A percentile compares a stretch with the other conserved stretches of the same genome.
Conservation (phyloP, 2,113 vertebrate species). For the Phocoena sinus region DNA sequence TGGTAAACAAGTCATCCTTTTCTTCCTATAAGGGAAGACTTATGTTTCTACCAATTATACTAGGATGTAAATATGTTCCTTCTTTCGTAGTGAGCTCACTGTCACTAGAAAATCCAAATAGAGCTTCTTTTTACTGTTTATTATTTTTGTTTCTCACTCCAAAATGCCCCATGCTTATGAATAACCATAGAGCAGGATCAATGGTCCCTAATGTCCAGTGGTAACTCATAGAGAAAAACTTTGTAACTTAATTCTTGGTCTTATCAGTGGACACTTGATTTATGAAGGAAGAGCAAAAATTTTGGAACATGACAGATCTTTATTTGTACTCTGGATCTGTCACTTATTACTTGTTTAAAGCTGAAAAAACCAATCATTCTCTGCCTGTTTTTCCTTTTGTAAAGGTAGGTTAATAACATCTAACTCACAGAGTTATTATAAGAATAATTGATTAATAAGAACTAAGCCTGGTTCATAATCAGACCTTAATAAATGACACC, state of each 20-base stretch:
- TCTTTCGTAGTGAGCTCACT: not conserved
- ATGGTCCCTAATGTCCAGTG: rapidly evolving
- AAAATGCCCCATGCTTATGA: not conserved
- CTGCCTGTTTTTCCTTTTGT: not conserved
- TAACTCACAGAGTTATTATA: not conserved
- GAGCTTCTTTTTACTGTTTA: not conserved
- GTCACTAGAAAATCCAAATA: not conserved
- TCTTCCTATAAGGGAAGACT: not conserved
- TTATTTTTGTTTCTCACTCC: not conserved
- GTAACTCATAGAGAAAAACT: not conserved
- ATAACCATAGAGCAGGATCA: not conserved
- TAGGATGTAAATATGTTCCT: not conserved
- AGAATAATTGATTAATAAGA: constrained; percentile 51
- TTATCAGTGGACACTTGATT: not conserved
- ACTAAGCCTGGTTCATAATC: not conserved
- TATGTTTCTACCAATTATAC: not conserved
- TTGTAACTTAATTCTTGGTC: not conserved
- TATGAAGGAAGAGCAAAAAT: not conserved
- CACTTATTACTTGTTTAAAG: not conserved
- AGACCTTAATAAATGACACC: constrained; percentile 10
- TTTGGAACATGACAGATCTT: not conserved
- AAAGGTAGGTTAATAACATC: constrained; percentile 32
- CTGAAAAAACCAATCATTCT: not conserved
- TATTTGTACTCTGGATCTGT: not conserved
- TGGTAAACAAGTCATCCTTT: not conserved